Evolutionary conservation across 2,888 invertebrate species (phyloP), one percentile per base, ranked within the genome.

Genomic region (Dryobotodes eremita): DNA sequence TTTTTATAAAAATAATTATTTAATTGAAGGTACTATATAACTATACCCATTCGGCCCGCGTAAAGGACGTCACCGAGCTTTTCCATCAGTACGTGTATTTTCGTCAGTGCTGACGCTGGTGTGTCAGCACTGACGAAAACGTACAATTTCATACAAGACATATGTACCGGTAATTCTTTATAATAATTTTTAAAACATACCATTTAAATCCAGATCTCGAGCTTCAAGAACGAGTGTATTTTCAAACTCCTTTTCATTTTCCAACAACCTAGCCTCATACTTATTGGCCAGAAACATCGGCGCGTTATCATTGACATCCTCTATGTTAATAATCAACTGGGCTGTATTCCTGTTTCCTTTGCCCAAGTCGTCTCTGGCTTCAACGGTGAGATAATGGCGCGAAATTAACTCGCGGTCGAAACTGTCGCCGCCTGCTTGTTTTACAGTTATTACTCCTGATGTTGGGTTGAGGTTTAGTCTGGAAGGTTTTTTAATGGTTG

Each of bases 221-320:
- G 99, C 99, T 94, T 99, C 98, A 72, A 99, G 96, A 71, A 98
- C 96, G 0, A 99, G 93, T 0, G 98, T 98, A 62, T 98, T 97
- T 91, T 98, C 98, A 91, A 99, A 99, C 79, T 98, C 97, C 0
- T 94, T 91, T 90, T 98, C 98, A 93, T 99, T 99, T 94, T 99
- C 99, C 86, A 98, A 92, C 6, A 99, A 94, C 64, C 98, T 97
- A 0, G 98, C 98, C 92, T 98, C 98, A 90, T 99, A 99, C 88
- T 98, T 98, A 80, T 97, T 98, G 82, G 98, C 98, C 1, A 98
- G 94, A 92, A 99, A 99, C 88, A 98, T 97, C 0, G 99, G 99
- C 0, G 98, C 97, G 92, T 99, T 99, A 91, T 99, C 99, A 90
- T 99, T 99, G 0, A 98, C 98, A 93, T 99, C 99, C 88, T 98